Evolutionary conservation across 2,113 vertebrate genomes (phyloP).

Genomic region (Trinectes maculatus): DNA sequence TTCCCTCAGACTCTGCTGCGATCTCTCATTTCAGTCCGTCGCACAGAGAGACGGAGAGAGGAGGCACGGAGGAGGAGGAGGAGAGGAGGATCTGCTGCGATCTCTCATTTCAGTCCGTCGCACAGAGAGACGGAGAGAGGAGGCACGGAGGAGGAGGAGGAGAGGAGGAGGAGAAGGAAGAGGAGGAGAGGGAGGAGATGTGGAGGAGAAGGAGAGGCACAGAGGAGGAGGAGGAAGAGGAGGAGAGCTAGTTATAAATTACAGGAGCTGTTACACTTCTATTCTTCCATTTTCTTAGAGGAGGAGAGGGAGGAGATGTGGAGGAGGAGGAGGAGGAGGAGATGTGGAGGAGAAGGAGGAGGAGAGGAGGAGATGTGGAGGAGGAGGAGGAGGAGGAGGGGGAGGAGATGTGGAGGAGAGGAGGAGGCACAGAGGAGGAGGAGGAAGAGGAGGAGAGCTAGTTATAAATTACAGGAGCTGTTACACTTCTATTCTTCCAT

Average conservation of each 20-base stretch:
- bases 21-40: constrained; percentile 44
- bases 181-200: not conserved
- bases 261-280: not conserved
- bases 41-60: constrained; percentile 7
- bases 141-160: not conserved
- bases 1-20: constrained; percentile 43
- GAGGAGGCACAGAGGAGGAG: not conserved
- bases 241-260: constrained; percentile 4
- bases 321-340: no score
- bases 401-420: no score
- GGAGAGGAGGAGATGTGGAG: no score
- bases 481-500: constrained; percentile 11
- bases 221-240: not conserved
- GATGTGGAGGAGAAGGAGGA: no score
- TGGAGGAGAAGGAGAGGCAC: not conserved
- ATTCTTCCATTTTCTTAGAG: constrained; percentile 5
- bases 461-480: constrained; percentile 9
- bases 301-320: no score
- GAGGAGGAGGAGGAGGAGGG: no score
- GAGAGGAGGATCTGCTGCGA: constrained; percentile 47
- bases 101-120: constrained; percentile 42
- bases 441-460: not conserved
- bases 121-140: constrained; percentile 5
- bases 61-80: not conserved
- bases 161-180: no score